A percentile compares a stretch with the other conserved stretches of the same genome.
phyloP scores from a whole-genome alignment of 2,888 invertebrate species.

The Germaria angustata region DNA sequence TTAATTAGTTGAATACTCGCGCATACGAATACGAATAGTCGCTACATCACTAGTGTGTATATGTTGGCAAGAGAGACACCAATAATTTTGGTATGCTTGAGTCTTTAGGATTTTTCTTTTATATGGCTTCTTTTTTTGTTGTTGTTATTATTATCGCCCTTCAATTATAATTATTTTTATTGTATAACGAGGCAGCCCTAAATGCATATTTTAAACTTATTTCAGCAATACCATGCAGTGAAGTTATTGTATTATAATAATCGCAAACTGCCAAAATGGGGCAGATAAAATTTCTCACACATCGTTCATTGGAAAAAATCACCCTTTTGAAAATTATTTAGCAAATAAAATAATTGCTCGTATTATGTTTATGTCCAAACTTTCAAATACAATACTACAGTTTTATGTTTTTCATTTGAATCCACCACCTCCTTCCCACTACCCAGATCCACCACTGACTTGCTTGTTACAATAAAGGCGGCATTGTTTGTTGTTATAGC shows the following conservation, averaged over 20 bases:
- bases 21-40: too few relatives aligned
- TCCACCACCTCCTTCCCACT: background rate
- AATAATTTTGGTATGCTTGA: too few relatives aligned
- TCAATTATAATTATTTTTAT: background rate
- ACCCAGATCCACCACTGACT: background rate
- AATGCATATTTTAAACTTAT: background rate
- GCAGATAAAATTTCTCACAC: background rate
- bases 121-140: too few relatives aligned
- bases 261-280: background rate
- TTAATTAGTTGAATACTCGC: too few relatives aligned
- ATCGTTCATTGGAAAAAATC: background rate
- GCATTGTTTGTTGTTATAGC: constrained; percentile 45
- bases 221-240: background rate
- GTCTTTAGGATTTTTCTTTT: too few relatives aligned
- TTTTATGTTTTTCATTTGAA: background rate
- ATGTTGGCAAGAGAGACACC: too few relatives aligned
- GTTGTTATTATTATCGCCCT: too few relatives aligned
- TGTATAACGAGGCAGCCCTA: background rate
- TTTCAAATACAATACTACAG: background rate
- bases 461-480: constrained; percentile 4
- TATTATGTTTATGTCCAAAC: background rate
- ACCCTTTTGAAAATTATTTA: background rate
- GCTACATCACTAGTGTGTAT: too few relatives aligned
- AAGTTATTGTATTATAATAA: too few relatives aligned
- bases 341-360: background rate